phyloP scores from a whole-genome alignment of 2,888 invertebrate species.

The Halictus quadricinctus region DNA sequence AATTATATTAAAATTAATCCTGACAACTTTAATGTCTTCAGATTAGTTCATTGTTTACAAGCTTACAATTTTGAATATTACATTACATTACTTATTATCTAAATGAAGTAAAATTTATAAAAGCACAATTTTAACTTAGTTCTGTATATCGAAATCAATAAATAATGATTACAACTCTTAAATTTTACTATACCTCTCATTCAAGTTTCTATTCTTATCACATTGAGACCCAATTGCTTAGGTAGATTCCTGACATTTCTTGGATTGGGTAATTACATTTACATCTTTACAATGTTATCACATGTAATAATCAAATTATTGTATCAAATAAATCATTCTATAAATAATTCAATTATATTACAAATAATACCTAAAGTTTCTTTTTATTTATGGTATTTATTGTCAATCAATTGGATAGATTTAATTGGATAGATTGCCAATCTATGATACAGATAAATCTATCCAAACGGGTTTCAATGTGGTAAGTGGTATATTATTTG shows the following conservation, averaged over 20 bases:
- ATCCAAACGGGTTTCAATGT: constrained; percentile 45
- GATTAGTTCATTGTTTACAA: constrained; percentile 3
- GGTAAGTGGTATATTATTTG: constrained; percentile 23
- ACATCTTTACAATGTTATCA: constrained; percentile 14
- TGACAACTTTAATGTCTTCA: constrained; percentile 25
- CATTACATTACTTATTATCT: constrained; percentile 15
- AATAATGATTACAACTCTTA: constrained; percentile 21
- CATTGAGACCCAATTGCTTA: constrained; percentile 31
- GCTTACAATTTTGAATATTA: constrained; percentile 18
- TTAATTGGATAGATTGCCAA: background rate
- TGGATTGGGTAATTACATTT: constrained; percentile 11
- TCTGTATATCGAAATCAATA: constrained; percentile 28
- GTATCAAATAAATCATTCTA: constrained; percentile 21
- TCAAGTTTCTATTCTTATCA: constrained; percentile 28
- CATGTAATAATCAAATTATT: constrained; percentile 12
- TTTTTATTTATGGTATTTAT: constrained; percentile 34
- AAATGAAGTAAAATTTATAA: constrained; percentile 16
- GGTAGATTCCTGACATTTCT: constrained; percentile 3
- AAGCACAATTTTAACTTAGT: constrained; percentile 24
- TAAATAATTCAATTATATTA: constrained; percentile 25
- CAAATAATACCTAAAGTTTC: constrained; percentile 16
- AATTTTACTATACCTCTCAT: constrained; percentile 21
- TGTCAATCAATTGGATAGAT: constrained; percentile 44
- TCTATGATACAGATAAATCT: constrained; percentile 30
- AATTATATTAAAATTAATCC: constrained; percentile 41